Evolutionary conservation across 1,140 invertebrate species (phyloP).

Genomic region (Monomorium pharaonis): DNA sequence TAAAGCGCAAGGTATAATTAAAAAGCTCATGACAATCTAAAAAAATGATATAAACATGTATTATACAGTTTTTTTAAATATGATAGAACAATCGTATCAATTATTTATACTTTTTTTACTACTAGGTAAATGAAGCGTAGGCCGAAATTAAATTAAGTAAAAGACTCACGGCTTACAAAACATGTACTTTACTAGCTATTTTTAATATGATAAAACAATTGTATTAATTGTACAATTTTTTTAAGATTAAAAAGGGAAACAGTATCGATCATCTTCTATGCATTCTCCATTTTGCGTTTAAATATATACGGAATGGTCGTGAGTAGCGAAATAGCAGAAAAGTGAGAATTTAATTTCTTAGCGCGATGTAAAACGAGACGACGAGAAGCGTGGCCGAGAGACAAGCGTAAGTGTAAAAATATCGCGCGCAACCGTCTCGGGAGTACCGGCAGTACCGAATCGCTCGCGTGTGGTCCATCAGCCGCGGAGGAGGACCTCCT

Average conservation of each 20-base stretch:
- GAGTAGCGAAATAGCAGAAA: background rate
- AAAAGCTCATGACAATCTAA: background rate
- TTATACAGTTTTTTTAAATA: too few relatives aligned
- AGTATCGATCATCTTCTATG: too few relatives aligned
- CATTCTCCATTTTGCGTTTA: background rate
- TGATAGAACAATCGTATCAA: background rate
- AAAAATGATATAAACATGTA: background rate
- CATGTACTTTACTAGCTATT: too few relatives aligned
- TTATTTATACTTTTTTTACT: too few relatives aligned
- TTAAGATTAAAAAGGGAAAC: background rate
- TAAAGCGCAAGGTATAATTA: background rate
- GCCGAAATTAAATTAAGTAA: too few relatives aligned
- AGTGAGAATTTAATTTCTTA: conserved; percentile 11
- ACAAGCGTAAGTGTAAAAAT: conserved; percentile 42
- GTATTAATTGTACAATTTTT: background rate
- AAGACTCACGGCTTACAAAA: too few relatives aligned
- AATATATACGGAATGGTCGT: background rate
- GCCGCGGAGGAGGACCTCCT: background rate
- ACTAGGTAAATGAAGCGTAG: too few relatives aligned
- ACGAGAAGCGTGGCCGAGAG: background rate
- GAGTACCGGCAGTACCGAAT: conserved; percentile 10
- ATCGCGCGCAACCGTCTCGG: conserved; percentile 13
- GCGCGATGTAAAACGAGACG: background rate
- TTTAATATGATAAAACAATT: background rate
- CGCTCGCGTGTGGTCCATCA: conserved; percentile 32